A percentile compares a stretch with the other conserved stretches of the same genome.
phyloP scores from a whole-genome alignment of 1,140 invertebrate species.

The Phymorhynchus buccinoides region DNA sequence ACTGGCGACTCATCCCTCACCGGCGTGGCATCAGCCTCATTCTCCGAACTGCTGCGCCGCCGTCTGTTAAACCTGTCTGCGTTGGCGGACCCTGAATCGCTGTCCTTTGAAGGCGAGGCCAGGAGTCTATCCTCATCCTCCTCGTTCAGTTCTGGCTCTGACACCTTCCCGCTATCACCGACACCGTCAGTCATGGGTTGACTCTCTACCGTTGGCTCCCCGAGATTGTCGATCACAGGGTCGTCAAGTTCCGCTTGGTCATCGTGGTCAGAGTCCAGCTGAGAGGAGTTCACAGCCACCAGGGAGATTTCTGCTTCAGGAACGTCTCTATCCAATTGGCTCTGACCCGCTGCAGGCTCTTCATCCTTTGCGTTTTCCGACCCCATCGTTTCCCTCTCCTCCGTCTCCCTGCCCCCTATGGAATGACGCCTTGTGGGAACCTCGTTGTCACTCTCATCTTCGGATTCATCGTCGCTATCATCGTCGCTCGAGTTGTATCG shows the following conservation, averaged over 20 bases:
- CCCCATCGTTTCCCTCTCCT: constrained; percentile 1
- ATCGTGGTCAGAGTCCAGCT: constrained; percentile 8
- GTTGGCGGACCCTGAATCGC: background rate
- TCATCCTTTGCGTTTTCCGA: background rate
- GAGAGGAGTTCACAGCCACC: background rate
- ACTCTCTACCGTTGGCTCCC: background rate
- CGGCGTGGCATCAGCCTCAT: background rate
- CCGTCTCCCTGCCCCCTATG: background rate
- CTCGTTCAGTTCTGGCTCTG: constrained; percentile 4
- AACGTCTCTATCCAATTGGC: background rate
- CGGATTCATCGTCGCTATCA: constrained; percentile 41
- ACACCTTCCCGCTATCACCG: background rate
- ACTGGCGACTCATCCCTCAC: constrained; percentile 23
- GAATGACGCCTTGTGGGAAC: background rate
- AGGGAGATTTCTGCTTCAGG: constrained; percentile 12
- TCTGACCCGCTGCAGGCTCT: background rate
- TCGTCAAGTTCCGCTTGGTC: constrained; percentile 4
- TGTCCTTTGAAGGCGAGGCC: constrained; percentile 11
- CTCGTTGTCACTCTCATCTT: constrained; percentile 30
- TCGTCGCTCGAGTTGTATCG: constrained; percentile 46
- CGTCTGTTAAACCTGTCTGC: background rate
- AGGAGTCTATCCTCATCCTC: constrained; percentile 15
- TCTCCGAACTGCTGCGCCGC: background rate
- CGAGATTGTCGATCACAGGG: constrained; percentile 13
- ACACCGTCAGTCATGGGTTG: background rate